Evolutionary conservation across 2,113 vertebrate genomes (phyloP).

Genomic region (Aspiorhynchus laticeps): DNA sequence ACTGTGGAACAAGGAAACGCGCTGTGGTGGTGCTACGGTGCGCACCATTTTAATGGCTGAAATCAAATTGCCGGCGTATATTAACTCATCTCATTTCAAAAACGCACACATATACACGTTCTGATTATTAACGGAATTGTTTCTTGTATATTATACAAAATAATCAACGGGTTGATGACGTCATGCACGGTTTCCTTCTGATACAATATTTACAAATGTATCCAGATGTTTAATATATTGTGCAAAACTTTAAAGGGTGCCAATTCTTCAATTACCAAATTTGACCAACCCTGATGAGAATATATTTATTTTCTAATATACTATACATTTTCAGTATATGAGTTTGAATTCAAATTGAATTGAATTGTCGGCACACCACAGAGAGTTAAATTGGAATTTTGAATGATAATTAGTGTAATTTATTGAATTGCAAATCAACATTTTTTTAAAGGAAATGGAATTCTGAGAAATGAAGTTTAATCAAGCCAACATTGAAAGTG

Average conservation of each 20-base stretch:
- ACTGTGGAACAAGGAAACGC: conserved; percentile 2
- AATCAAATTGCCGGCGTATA: neutral
- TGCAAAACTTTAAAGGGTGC: neutral
- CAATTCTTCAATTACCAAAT: neutral
- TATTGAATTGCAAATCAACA: too few relatives aligned
- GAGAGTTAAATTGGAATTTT: neutral
- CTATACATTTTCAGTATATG: neutral
- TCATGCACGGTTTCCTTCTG: neutral
- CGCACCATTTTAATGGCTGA: neutral
- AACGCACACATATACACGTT: neutral
- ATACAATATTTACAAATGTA: neutral
- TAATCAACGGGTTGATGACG: neutral
- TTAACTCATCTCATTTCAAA: neutral
- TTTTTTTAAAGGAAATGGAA: neutral
- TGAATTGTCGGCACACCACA: neutral
- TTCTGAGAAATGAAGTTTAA: neutral
- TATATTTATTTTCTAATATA: neutral
- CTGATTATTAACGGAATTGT: conserved; percentile 35
- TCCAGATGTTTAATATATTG: neutral
- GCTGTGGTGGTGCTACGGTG: neutral
- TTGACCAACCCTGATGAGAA: neutral
- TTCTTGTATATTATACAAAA: conserved; percentile 27
- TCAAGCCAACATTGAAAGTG: neutral
- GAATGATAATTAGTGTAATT: neutral
- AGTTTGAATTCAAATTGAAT: neutral